phyloP scores from a whole-genome alignment of 1,140 invertebrate genomes.

The Drosophila kurseongensis region DNA sequence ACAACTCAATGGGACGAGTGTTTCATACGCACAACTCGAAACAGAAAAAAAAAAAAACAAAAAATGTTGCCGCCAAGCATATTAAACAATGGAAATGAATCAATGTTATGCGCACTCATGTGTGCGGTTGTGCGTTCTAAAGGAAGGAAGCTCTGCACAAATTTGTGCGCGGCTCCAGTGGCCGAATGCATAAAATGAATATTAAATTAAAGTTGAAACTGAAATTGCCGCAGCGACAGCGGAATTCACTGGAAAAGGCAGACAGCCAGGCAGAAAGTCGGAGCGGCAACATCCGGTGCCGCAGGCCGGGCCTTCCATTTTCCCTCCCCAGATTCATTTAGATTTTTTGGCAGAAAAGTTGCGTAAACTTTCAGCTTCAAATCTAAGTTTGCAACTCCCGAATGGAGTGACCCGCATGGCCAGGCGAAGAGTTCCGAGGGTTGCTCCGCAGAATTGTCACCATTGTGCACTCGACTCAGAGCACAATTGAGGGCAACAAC shows the following conservation, averaged over 20 bases:
- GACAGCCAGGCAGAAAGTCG: slow-evolving; percentile 27
- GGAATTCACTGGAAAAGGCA: slow-evolving; percentile 76
- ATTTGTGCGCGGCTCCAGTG: slow-evolving; percentile 61
- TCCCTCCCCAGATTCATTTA: slow-evolving; percentile 1
- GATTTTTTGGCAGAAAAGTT: slow-evolving; percentile 63
- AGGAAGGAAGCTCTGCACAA: slow-evolving; percentile 77
- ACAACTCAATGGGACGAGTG: slow-evolving; percentile 50
- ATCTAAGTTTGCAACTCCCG: slow-evolving; percentile 35
- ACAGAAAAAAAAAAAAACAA: slow-evolving; percentile 9
- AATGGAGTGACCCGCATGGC: slow-evolving; percentile 56
- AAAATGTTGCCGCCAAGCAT: slow-evolving; percentile 69
- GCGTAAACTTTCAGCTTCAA: slow-evolving; percentile 36
- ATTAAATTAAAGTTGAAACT: slow-evolving; percentile 82
- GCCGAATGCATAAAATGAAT: slow-evolving; percentile 82
- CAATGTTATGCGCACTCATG: slow-evolving; percentile 71
- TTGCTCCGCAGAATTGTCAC: slow-evolving; percentile 49
- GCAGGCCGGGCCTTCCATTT: slow-evolving; percentile 8
- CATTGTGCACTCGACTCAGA: slow-evolving; percentile 56
- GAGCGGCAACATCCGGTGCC: slow-evolving; percentile 64
- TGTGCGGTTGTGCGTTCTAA: slow-evolving; percentile 40
- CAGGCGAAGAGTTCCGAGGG: slow-evolving; percentile 19
- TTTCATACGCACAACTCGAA: slow-evolving; percentile 22
- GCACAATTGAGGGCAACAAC: slow-evolving; percentile 57
- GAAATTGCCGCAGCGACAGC: slow-evolving; percentile 69
- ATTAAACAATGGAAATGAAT: slow-evolving; percentile 83